phyloP scores from a whole-genome alignment of 2,113 vertebrate genomes.

The Sturnira hondurensis region DNA sequence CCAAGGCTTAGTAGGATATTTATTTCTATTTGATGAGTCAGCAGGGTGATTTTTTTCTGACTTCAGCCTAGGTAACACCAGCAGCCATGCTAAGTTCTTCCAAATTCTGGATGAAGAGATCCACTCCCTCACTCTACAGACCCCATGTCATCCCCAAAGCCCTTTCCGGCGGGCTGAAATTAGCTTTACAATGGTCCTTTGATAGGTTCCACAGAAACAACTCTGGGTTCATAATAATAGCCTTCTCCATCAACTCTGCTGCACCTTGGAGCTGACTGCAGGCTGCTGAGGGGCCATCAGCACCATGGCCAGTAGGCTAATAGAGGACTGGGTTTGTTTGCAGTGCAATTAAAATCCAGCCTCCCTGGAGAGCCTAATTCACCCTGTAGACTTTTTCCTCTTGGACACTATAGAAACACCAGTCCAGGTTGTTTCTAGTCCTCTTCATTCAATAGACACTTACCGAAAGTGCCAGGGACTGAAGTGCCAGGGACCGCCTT shows the following conservation, averaged over 20 bases:
- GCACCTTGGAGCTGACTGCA: not conserved
- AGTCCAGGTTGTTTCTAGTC: not conserved
- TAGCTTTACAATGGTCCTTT: not conserved
- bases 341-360: not conserved
- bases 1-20: not conserved
- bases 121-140: not conserved
- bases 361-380: not conserved
- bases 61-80: not conserved
- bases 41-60: not conserved
- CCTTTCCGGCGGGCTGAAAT: not conserved
- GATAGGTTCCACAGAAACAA: not conserved
- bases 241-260: too few relatives aligned
- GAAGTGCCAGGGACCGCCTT: not conserved
- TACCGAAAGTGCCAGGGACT: not conserved
- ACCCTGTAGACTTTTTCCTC: not conserved
- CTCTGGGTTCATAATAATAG: not conserved
- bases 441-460: not conserved
- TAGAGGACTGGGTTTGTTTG: not conserved
- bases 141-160: not conserved
- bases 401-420: not conserved
- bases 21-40: not conserved
- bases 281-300: accelerated
- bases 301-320: not conserved
- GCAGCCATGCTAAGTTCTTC: not conserved
- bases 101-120: not conserved